phyloP scores from a whole-genome alignment of 2,113 vertebrate genomes.

The Caretta caretta region DNA sequence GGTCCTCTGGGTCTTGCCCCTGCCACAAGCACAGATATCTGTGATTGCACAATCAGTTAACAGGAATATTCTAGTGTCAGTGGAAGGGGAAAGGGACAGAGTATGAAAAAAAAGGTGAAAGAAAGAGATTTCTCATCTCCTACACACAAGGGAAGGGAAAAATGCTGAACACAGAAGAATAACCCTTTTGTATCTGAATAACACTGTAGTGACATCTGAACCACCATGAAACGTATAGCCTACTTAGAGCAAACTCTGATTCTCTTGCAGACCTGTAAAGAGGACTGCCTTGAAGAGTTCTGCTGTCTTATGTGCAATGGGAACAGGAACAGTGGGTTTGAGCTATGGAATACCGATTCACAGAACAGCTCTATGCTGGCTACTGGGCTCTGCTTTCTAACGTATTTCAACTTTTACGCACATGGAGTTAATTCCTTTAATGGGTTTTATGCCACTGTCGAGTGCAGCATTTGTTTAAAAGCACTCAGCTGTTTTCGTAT shows the following conservation, averaged over 20 bases:
- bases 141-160: background rate
- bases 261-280: background rate
- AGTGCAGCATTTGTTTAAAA: background rate
- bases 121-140: background rate
- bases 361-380: accelerated
- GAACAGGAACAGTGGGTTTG: background rate
- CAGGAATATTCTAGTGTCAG: slow-evolving; percentile 10
- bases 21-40: slow-evolving; percentile 20
- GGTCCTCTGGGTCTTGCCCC: slow-evolving; percentile 17
- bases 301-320: background rate
- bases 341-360: background rate
- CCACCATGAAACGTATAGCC: background rate
- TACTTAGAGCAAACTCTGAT: background rate
- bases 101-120: background rate
- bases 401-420: background rate
- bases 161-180: slow-evolving; percentile 3
- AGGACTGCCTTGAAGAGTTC: background rate
- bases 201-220: background rate
- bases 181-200: background rate
- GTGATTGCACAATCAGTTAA: background rate
- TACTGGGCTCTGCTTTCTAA: accelerated
- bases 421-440: background rate
- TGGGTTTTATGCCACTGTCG: background rate
- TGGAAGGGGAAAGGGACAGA: background rate
- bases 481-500: background rate